Evolutionary conservation across 1,140 invertebrate species (phyloP).

Genomic region (Hyles vespertilio): DNA sequence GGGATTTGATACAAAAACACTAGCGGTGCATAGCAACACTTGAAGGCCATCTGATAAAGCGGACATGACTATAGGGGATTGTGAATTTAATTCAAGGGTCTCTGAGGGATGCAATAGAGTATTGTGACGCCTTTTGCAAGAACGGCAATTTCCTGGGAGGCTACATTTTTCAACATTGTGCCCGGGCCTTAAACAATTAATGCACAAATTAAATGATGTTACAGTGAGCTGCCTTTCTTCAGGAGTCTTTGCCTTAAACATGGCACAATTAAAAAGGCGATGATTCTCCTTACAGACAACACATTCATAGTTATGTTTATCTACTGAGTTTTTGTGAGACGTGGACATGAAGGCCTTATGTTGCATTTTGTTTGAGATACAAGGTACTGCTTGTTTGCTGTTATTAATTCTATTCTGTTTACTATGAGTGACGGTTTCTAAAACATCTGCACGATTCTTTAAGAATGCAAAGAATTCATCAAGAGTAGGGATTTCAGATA

Average conservation of each 20-base stretch:
- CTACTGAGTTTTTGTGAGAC: neutral
- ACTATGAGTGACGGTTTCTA: constrained; percentile 1
- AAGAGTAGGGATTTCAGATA: constrained; percentile 3
- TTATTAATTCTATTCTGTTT: neutral
- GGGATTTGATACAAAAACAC: neutral
- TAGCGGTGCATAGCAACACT: neutral
- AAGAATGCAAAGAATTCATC: constrained; percentile 10
- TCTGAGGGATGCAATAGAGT: neutral
- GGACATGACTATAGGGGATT: neutral
- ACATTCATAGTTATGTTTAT: neutral
- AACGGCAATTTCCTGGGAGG: neutral
- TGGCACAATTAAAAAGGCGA: constrained; percentile 2
- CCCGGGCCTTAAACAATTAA: constrained; percentile 2
- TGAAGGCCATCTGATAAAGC: neutral
- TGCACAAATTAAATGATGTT: neutral
- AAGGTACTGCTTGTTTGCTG: neutral
- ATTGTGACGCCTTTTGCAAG: constrained; percentile 3
- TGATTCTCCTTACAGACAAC: constrained; percentile 1
- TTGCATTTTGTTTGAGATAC: neutral
- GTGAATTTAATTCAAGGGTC: no score
- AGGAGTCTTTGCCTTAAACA: neutral
- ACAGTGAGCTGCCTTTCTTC: neutral
- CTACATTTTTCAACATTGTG: constrained; percentile 2
- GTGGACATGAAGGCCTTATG: neutral
- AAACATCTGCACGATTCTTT: constrained; percentile 6